These are phyloP conservation scores for Saccopteryx bilineata DNA, from an alignment of 2,113 vertebrate genomes.

Conservation along the genomic window DNA sequence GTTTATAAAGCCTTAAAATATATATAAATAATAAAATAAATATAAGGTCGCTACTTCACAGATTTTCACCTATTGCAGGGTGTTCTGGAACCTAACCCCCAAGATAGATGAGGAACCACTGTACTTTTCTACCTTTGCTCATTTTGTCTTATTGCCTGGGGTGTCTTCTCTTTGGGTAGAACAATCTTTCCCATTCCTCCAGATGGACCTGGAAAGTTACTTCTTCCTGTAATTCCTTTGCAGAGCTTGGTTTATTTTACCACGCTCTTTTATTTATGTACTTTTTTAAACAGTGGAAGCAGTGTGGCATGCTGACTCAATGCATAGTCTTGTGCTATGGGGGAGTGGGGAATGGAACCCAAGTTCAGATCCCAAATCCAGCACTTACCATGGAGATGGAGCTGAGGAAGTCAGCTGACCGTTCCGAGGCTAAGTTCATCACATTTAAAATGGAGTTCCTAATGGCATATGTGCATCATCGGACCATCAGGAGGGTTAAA, in stretches of 20 bases:
- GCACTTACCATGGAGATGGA: neutral
- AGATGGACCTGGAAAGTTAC: neutral
- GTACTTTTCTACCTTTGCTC: neutral
- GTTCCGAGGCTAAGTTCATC: conserved; percentile 4
- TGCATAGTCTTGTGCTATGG: neutral
- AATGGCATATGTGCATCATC: neutral
- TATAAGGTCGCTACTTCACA: no score
- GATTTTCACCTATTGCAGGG: no score
- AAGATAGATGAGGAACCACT: no score
- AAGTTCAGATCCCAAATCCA: conserved; percentile 39
- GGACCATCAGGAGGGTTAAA: neutral
- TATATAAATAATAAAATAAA: no score
- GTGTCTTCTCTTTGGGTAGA: neutral
- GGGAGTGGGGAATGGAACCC: neutral
- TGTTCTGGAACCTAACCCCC: no score
- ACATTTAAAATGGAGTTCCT: conserved; percentile 34
- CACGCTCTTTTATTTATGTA: neutral
- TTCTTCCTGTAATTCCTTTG: neutral
- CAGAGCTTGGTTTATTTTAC: neutral
- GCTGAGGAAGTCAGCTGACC: neutral
- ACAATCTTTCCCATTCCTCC: neutral
- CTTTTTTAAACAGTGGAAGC: neutral
- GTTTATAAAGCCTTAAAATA: no score
- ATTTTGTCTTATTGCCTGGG: neutral
- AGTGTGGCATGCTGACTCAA: neutral